phyloP scores from a whole-genome alignment of 2,797 vertebrate species.

The Craterocephalus amniculus region DNA sequence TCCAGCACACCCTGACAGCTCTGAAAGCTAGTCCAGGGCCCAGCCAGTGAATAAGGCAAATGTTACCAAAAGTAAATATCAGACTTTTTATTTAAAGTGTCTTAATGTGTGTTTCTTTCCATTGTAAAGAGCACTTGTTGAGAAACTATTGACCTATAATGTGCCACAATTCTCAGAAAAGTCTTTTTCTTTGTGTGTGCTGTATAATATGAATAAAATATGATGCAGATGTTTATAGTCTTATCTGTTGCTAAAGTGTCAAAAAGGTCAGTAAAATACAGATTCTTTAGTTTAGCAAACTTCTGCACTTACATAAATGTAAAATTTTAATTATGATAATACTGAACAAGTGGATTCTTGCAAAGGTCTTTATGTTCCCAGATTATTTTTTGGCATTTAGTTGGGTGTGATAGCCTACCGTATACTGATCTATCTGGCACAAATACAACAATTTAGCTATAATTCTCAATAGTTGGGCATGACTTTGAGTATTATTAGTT shows the following conservation, averaged over 20 bases:
- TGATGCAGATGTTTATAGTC: background rate
- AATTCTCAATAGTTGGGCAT: too few species aligned
- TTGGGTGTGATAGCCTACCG: background rate
- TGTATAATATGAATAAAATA: background rate
- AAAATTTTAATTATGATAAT: too few species aligned
- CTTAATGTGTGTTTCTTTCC: background rate
- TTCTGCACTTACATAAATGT: too few species aligned
- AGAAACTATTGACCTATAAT: background rate
- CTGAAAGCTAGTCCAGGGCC: constrained; percentile 65
- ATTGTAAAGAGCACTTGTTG: background rate
- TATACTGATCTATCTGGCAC: background rate
- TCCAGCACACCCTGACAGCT: constrained; percentile 49
- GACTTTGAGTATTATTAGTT: too few species aligned
- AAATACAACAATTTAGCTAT: too few species aligned
- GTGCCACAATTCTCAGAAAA: background rate
- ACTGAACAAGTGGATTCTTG: background rate
- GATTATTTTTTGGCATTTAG: background rate
- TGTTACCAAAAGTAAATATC: background rate
- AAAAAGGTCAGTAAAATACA: too few species aligned
- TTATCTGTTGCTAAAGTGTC: background rate
- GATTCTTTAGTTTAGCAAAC: too few species aligned
- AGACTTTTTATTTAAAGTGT: background rate
- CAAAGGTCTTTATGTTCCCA: background rate
- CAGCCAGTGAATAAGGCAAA: background rate
- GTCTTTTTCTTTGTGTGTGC: background rate